Percentiles rank a stretch among this genome's conserved stretches.
phyloP scores from a whole-genome alignment of 2,888 invertebrate genomes.

The Luperina nickerlii region DNA sequence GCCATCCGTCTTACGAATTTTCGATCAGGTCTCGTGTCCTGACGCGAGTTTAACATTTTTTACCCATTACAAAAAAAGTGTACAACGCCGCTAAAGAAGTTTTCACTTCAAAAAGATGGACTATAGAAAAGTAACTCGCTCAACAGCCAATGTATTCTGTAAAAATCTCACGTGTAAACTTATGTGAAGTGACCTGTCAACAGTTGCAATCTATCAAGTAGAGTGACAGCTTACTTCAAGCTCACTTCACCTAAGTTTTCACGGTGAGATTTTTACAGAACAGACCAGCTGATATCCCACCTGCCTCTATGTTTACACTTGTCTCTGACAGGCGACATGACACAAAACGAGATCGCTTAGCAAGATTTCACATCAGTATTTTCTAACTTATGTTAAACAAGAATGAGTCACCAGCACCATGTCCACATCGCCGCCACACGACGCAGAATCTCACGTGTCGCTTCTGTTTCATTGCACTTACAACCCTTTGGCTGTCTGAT shows the following conservation, averaged over 20 bases:
- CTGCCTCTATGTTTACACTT: background rate
- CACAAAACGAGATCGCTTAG: constrained; percentile 29
- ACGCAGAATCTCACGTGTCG: constrained; percentile 32
- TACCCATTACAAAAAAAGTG: too few species aligned
- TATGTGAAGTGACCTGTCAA: too few species aligned
- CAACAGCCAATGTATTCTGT: background rate
- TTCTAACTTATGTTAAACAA: constrained; percentile 40
- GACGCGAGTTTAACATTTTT: too few species aligned
- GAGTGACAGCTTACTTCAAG: too few species aligned
- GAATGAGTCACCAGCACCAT: constrained; percentile 23
- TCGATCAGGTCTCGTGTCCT: too few species aligned
- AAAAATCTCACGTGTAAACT: too few species aligned
- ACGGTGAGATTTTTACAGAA: too few species aligned
- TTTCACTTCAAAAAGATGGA: background rate
- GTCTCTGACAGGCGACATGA: constrained; percentile 15
- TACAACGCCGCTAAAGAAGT: too few species aligned
- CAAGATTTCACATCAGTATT: constrained; percentile 13
- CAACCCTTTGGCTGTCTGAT: constrained; percentile 48
- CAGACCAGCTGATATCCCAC: background rate
- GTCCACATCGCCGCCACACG: background rate
- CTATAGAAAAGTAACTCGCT: background rate
- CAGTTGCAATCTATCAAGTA: too few species aligned
- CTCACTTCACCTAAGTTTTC: too few species aligned
- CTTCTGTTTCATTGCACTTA: constrained; percentile 24
- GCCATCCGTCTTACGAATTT: too few species aligned